Evolutionary conservation across 2,888 invertebrate genomes (phyloP), one percentile per base, ranked within the genome.

Genomic region (Schizaphis graminum): DNA sequence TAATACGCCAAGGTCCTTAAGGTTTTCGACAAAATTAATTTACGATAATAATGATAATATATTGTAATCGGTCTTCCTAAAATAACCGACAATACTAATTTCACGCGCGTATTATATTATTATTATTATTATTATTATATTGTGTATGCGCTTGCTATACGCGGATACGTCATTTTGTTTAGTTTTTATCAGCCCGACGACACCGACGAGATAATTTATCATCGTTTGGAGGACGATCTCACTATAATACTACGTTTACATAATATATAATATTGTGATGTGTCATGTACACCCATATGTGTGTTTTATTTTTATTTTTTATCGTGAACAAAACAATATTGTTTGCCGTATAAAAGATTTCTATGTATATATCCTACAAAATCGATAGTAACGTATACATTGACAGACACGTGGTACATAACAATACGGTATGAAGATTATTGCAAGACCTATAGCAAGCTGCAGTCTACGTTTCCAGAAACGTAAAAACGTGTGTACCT

Each of bases 1-100:
- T 67, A 16, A 67, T 67, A 16, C 44, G 57, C 89, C 89, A 89
- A 89, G 89, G 89, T 57, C 89, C 57, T 13, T 44, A 57, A 56
- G 28, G 26, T 41, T 41, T 41, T 28, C 26, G 41, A 57, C 53
- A 35, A 57, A 89, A 89, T 89, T 49, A 89, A 89, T 56, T 56
- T 26, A 41, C 13, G 5, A 35, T 24, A 11, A 26, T 41, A 53
- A 26, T 41, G 35, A 35, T 53, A 49, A 89, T 67, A 57, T 35
- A 35, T 53, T 41, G 89, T 41, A 57, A 89, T 56, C 56, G 89
- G 49, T 56, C 41, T 41, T 49, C 56, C 41, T 56, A 35, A 56
- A 26, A 57, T 26, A 41, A 89, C 56, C 56, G 28, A 56, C 67
- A 67, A 67, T 16, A 67, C 67, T 35, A 35, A 67, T 67, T 35